Evolutionary conservation across 2,888 invertebrate genomes (phyloP), one percentile per base, ranked within the genome.

Genomic region (Drosophila demipolita): DNA sequence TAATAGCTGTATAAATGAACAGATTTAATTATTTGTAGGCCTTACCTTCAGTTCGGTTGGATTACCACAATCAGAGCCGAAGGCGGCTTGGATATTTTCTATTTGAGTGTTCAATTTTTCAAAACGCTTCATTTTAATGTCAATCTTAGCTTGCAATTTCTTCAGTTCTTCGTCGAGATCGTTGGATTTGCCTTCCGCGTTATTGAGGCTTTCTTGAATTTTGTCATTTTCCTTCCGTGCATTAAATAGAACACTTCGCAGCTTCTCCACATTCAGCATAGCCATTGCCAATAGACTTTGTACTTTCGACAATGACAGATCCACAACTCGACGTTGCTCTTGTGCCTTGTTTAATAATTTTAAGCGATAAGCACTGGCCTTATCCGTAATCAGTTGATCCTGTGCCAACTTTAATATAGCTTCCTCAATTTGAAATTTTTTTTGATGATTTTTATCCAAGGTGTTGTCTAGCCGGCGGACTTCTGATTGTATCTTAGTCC

Each of bases 331-430:
- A 49, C 94, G 93, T 49, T 92, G 91, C 36, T 94, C 93, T 72
- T 94, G 94, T 0, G 92, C 78, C 33, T 94, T 93, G 17, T 92
- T 90, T 6, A 95, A 81, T 8, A 93, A 76, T 87, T 94, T 94
- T 26, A 92, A 68, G 9, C 93, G 90, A 71, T 92, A 93, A 91
- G 95, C 93, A 6, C 95, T 95, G 0, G 95, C 95, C 87, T 96
- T 96, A 82, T 96, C 96, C 50, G 95, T 95, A 7, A 95, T 94
- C 7, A 96, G 91, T 85, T 96, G 95, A 15, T 96, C 95, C 84
- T 96, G 96, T 1, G 97, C 93, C 67, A 95, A 94, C 26, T 92
- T 90, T 8, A 96, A 89, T 36, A 96, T 95, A 52, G 94, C 93
- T 67, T 96, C 95, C 90, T 97, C 97, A 54, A 96, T 75, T 48